Conservation (phyloP, 2,888 invertebrate species). For the Caenorhabditis wallacei region DNA sequence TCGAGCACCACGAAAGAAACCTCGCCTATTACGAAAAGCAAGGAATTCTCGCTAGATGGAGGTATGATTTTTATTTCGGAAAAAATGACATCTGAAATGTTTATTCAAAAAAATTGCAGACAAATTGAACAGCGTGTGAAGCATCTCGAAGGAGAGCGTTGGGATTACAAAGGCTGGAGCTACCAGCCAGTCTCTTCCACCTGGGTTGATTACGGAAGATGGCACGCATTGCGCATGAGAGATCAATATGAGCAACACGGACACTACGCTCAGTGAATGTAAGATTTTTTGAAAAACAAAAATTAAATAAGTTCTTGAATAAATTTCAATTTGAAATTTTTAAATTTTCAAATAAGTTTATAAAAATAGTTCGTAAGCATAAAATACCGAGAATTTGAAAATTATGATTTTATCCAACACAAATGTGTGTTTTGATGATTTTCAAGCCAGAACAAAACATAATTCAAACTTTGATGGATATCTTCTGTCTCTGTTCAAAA, state of each 20-base stretch:
- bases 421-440: background rate
- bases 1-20: conserved; percentile 79
- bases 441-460: too few relatives aligned
- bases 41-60: conserved; percentile 79
- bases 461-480: background rate
- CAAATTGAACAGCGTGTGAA: conserved; percentile 80
- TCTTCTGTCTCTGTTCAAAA: background rate
- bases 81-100: too few relatives aligned
- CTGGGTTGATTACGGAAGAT: conserved; percentile 80
- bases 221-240: conserved; percentile 75
- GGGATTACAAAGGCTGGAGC: conserved; percentile 82
- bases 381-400: too few relatives aligned
- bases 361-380: too few relatives aligned
- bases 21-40: conserved; percentile 79
- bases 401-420: background rate
- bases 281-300: background rate
- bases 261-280: conserved; percentile 75
- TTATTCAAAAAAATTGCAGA: too few relatives aligned
- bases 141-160: conserved; percentile 81
- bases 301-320: background rate
- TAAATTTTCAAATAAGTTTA: too few relatives aligned
- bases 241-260: conserved; percentile 80
- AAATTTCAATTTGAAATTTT: too few relatives aligned
- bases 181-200: conserved; percentile 80
- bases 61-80: conserved; percentile 54